Evolutionary conservation across 1,140 invertebrate species (phyloP).

Genomic region (Phocides pigmalion): DNA sequence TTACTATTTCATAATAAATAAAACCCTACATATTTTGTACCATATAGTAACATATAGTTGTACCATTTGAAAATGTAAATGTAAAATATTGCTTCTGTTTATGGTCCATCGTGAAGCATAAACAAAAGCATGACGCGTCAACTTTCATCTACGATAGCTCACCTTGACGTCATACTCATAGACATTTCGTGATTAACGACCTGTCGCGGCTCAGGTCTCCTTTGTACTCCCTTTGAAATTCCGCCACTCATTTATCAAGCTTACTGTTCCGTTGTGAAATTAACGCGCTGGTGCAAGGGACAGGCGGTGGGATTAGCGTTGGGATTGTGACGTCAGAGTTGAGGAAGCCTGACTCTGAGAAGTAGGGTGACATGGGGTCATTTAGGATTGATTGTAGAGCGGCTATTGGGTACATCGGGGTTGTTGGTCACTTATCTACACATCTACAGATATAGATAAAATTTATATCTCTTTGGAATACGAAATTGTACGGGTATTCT

Average conservation of each 20-base stretch:
- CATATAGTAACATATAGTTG: too few relatives aligned
- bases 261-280: slow-evolving; percentile 72
- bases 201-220: slow-evolving; percentile 67
- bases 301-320: slow-evolving; percentile 26
- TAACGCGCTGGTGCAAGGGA: slow-evolving; percentile 55
- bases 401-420: neutral
- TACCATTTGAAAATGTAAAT: too few relatives aligned
- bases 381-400: neutral
- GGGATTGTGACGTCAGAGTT: slow-evolving; percentile 22
- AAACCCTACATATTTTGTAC: too few relatives aligned
- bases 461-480: too few relatives aligned
- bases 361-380: neutral
- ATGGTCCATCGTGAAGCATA: too few relatives aligned
- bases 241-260: slow-evolving; percentile 80
- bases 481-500: too few relatives aligned
- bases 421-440: neutral
- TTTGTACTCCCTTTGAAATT: slow-evolving; percentile 77
- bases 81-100: too few relatives aligned
- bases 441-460: too few relatives aligned
- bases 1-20: too few relatives aligned
- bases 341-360: slow-evolving; percentile 14
- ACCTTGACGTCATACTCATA: slow-evolving; percentile 58
- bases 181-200: slow-evolving; percentile 77
- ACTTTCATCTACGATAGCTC: slow-evolving; percentile 32
- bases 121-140: slow-evolving; percentile 24